These are phyloP conservation scores for Drosophila orosa DNA, from an alignment of 1,140 invertebrate genomes.

Conservation along the genomic window DNA sequence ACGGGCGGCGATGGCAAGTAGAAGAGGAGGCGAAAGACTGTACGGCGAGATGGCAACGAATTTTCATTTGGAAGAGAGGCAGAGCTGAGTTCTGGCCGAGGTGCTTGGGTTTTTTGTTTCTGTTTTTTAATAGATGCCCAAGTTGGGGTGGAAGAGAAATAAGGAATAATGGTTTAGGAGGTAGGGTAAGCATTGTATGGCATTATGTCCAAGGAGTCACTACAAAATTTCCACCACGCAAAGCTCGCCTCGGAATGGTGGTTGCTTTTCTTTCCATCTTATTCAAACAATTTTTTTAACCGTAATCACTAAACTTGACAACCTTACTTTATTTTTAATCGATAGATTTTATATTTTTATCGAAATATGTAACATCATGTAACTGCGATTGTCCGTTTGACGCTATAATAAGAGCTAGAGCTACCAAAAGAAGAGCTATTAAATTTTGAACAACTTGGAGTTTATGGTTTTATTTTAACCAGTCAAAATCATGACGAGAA, in stretches of 20 bases:
- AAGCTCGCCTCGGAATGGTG: conserved; percentile 37
- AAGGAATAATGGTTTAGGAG: conserved; percentile 4
- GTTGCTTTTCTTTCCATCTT: conserved; percentile 62
- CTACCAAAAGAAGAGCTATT: too few species aligned
- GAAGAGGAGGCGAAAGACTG: conserved; percentile 11
- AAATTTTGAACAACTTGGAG: too few species aligned
- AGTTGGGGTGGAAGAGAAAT: not conserved
- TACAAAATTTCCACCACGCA: conserved; percentile 20
- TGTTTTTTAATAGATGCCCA: conserved; percentile 15
- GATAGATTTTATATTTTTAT: not conserved
- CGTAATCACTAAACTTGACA: conserved; percentile 4
- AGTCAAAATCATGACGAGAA: too few species aligned
- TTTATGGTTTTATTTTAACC: too few species aligned
- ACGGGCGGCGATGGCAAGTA: conserved; percentile 27
- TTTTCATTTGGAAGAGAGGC: conserved; percentile 40
- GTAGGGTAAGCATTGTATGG: not conserved
- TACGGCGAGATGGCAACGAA: conserved; percentile 32
- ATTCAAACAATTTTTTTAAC: conserved; percentile 49
- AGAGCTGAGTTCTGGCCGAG: conserved; percentile 9
- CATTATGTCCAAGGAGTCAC: conserved; percentile 1
- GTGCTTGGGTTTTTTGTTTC: conserved; percentile 22
- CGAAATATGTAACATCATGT: too few species aligned
- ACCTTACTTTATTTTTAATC: not conserved
- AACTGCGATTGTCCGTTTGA: too few species aligned
- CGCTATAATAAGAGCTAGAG: too few species aligned